Evolutionary conservation across 2,113 vertebrate genomes (phyloP), one percentile per base, ranked within the genome.

Genomic region (Neopipo cinnamomea): DNA sequence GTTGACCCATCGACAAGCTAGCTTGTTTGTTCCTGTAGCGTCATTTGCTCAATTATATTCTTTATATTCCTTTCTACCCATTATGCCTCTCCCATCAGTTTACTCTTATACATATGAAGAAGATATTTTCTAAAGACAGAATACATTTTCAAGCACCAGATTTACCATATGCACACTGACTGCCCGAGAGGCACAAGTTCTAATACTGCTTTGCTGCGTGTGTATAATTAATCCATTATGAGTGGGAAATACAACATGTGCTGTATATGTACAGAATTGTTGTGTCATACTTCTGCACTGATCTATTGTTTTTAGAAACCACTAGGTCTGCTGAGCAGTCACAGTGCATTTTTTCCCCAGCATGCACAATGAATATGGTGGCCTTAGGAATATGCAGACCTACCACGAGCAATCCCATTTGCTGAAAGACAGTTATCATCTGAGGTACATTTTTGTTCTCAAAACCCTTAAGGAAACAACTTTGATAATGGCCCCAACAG

Each of bases 221-320:
- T 65, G 14, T 41, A 44, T 97, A 96, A 94, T 96, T 71, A 85
- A 91, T 85, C 58, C 93, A 59, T 88, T 89, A 85, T 91, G 96
- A 79, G 47, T 0, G 17, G 81, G 62, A 89, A 85, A 93, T 22
- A 20, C 88, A 85, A 41, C 77, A 89, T 93, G 66, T 91, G 81
- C 81, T 78, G 55, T 85, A 24, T 89, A 85, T 67, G 44, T 44
- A 82, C 88, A 87, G 77, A 75, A 59, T 39, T 82, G 65, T 89
- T 89, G 58, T 91, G 88, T 76, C 81, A 91, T 85, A 59, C 49
- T 89, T 93, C 66, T 88, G 56, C 49, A 79, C 33, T 82, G 61
- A 82, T 93, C 95, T 93, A 95, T 97, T 95, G 93, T 91, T 68
- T 93, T 61, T 76, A 82, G 56, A 94, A 96, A 96, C 82, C 85